These are phyloP conservation scores for Smittia sp. DNA, from an alignment of 2,888 invertebrate genomes.

Conservation along the genomic window DNA sequence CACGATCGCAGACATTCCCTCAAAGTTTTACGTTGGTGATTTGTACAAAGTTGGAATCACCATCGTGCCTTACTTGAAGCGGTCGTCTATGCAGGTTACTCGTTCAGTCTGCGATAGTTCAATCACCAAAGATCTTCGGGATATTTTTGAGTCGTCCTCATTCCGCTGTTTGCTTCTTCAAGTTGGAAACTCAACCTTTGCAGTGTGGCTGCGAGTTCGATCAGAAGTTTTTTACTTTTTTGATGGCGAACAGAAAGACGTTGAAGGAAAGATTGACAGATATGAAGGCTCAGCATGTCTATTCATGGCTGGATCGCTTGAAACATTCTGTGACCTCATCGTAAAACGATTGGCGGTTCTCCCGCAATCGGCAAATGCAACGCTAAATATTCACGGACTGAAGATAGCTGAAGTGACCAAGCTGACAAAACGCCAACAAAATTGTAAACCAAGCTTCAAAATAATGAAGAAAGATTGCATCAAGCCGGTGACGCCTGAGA, in stretches of 20 bases:
- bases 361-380: not conserved
- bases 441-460: not conserved
- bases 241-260: slow-evolving; percentile 64
- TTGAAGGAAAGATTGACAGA: slow-evolving; percentile 57
- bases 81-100: slow-evolving; percentile 49
- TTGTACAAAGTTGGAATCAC: slow-evolving; percentile 47
- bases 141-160: slow-evolving; percentile 45
- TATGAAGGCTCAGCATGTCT: slow-evolving; percentile 47
- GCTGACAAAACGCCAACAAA: not conserved
- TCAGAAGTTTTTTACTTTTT: slow-evolving; percentile 62
- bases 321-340: slow-evolving; percentile 12
- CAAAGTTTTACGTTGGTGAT: slow-evolving; percentile 53
- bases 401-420: slow-evolving; percentile 14
- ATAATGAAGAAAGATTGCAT: slow-evolving; percentile 6
- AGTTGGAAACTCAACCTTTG: slow-evolving; percentile 60
- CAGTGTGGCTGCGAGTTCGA: slow-evolving; percentile 60
- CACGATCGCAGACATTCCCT: slow-evolving; percentile 46
- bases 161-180: slow-evolving; percentile 51
- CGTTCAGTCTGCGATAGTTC: slow-evolving; percentile 47
- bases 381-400: slow-evolving; percentile 23
- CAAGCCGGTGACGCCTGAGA: slow-evolving; percentile 19
- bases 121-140: slow-evolving; percentile 46
- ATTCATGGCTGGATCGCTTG: not conserved
- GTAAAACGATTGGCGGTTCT: not conserved
- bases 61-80: slow-evolving; percentile 47